These are phyloP conservation scores for Sinella curviseta DNA, from an alignment of 1,140 invertebrate genomes.

Conservation along the genomic window DNA sequence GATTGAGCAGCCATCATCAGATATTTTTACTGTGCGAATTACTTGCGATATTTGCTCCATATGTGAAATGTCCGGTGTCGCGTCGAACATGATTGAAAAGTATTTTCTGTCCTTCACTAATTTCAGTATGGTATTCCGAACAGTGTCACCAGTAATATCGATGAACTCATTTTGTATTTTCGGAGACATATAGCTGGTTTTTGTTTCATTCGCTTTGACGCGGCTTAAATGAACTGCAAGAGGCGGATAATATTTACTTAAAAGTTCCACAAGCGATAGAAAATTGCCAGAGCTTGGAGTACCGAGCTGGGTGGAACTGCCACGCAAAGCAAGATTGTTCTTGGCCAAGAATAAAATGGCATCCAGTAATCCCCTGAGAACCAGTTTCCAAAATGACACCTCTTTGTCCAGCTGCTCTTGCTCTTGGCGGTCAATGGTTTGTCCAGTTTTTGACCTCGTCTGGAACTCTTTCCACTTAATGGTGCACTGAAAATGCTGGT, in stretches of 20 bases:
- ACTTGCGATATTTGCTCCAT: background rate
- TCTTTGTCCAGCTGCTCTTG: background rate
- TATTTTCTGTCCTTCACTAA: background rate
- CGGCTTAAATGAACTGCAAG: background rate
- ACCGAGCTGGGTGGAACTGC: background rate
- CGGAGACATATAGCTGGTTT: background rate
- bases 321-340: conserved; percentile 21
- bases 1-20: background rate
- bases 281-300: background rate
- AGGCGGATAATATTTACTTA: background rate
- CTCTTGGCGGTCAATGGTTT: background rate
- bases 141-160: background rate
- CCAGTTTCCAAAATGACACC: background rate
- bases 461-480: conserved; percentile 43
- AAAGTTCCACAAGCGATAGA: conserved; percentile 1
- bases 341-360: conserved; percentile 24
- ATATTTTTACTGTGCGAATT: background rate
- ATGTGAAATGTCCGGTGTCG: background rate
- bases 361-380: background rate
- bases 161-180: conserved; percentile 27
- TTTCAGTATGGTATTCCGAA: background rate
- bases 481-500: background rate
- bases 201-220: background rate
- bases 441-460: background rate
- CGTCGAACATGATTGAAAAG: background rate